Evolutionary conservation across 2,888 invertebrate genomes (phyloP).

Genomic region (Agonopterix arenella): DNA sequence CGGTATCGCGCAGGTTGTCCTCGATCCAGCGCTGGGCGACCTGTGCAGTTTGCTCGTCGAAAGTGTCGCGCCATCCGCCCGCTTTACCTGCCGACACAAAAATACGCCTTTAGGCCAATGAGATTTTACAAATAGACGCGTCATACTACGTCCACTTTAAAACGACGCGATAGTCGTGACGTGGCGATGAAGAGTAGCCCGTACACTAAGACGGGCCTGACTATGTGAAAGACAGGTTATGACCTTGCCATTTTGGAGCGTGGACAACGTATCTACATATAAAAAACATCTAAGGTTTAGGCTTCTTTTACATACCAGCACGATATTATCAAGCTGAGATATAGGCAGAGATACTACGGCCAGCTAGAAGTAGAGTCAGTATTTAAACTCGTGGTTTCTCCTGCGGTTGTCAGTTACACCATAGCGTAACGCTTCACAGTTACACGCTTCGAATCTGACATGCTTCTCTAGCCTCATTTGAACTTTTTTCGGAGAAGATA

Average conservation of each 20-base stretch:
- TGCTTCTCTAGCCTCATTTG: neutral
- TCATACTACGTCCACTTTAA: neutral
- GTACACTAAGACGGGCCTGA: no score
- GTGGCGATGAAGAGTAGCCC: neutral
- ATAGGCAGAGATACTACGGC: no score
- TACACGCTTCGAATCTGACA: neutral
- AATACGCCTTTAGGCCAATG: neutral
- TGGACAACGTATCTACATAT: neutral
- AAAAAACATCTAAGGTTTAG: neutral
- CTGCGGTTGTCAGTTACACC: no score
- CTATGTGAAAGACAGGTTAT: neutral
- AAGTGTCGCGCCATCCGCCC: conserved; percentile 81
- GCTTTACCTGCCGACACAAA: conserved; percentile 56
- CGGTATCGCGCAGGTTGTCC: conserved; percentile 68
- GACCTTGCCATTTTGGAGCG: neutral
- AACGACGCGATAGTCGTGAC: no score
- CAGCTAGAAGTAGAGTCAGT: no score
- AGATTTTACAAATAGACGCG: neutral
- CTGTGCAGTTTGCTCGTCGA: conserved; percentile 76
- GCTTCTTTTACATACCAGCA: neutral
- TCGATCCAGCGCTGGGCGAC: conserved; percentile 81
- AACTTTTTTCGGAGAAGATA: no score
- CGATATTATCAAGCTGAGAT: no score
- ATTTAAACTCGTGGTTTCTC: no score
- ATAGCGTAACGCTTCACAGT: no score